Conservation (phyloP, 2,113 vertebrate species). For the Pachypanchax playfairii region DNA sequence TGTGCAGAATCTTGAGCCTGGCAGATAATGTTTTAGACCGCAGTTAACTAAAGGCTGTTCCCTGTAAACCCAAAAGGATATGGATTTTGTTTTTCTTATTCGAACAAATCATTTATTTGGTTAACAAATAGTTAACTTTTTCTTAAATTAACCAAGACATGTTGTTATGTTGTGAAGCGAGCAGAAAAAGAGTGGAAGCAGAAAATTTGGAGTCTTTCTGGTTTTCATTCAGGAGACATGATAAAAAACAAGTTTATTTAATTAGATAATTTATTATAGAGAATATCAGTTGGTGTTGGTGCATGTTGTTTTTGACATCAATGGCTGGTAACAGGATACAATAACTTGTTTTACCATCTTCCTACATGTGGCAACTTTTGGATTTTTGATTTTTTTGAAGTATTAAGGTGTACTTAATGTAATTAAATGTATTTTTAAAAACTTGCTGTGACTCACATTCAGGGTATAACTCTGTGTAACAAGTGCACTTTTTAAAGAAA, state of each 20-base stretch:
- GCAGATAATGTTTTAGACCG: conserved; percentile 77
- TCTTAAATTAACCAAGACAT: background rate
- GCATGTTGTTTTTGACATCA: too few species aligned
- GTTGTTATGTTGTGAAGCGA: background rate
- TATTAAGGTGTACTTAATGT: too few species aligned
- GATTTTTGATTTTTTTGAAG: too few species aligned
- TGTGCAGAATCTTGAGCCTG: conserved; percentile 82
- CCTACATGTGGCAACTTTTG: too few species aligned
- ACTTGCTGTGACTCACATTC: too few species aligned
- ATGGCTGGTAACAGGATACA: too few species aligned
- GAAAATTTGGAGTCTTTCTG: background rate
- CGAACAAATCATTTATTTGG: background rate
- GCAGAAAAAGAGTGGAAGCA: background rate
- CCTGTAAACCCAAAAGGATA: conserved; percentile 42
- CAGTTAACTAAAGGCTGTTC: conserved; percentile 65
- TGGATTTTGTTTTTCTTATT: too few species aligned
- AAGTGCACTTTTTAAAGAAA: too few species aligned
- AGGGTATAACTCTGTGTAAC: too few species aligned
- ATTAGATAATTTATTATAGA: background rate
- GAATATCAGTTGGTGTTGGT: too few species aligned
- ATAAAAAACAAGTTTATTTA: background rate
- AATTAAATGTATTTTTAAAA: too few species aligned
- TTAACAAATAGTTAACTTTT: conserved; percentile 5
- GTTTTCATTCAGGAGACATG: background rate
- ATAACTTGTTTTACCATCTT: too few species aligned